These are phyloP conservation scores for Temnothorax unifasciatus DNA, from an alignment of 2,888 invertebrate genomes.

Conservation along the genomic window DNA sequence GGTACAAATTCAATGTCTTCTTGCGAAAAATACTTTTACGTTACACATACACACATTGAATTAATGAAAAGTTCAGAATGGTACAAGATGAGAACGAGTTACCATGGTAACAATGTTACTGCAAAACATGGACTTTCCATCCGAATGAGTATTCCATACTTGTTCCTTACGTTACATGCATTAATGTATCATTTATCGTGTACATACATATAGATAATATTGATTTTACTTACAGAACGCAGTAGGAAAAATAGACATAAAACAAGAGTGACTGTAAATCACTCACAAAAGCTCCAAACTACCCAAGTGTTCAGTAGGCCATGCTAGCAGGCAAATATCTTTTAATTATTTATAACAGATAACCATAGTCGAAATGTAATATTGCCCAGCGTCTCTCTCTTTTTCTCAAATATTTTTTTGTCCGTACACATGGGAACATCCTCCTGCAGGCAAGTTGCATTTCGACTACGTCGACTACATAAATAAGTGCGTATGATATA, in stretches of 20 bases:
- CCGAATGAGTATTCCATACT: constrained; percentile 52
- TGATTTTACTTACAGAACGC: constrained; percentile 65
- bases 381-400: constrained; percentile 42
- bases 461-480: constrained; percentile 62
- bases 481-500: constrained; percentile 61
- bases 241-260: constrained; percentile 61
- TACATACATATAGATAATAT: constrained; percentile 54
- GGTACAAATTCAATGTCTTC: constrained; percentile 8
- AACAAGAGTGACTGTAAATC: constrained; percentile 66
- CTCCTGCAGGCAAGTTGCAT: constrained; percentile 54
- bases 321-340: constrained; percentile 70
- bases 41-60: neutral
- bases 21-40: constrained; percentile 18
- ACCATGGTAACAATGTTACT: constrained; percentile 77
- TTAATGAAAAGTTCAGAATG: constrained; percentile 40
- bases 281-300: constrained; percentile 72
- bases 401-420: constrained; percentile 39
- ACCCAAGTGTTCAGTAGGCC: constrained; percentile 77
- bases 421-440: constrained; percentile 31
- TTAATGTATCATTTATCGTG: constrained; percentile 24
- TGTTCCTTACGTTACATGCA: constrained; percentile 30
- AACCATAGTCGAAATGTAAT: constrained; percentile 70
- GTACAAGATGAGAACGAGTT: constrained; percentile 60
- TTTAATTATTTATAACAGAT: constrained; percentile 72
- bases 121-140: constrained; percentile 68